Base-by-base conservation (phyloP, 30 jellyfish, hydroid and myxozoan genomes). In the Chrysaora quinquecirrha region DNA sequence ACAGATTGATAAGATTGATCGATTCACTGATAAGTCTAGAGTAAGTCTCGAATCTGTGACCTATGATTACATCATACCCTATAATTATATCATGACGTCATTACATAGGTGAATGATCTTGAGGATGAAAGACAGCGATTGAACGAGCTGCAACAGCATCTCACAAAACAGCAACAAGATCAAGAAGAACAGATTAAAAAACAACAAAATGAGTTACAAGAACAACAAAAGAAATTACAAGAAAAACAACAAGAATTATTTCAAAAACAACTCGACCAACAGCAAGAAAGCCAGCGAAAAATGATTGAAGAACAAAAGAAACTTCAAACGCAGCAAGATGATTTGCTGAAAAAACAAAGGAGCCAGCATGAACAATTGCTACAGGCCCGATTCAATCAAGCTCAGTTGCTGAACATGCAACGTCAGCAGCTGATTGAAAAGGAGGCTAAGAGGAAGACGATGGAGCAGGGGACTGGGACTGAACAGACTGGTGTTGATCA, bases 211-310 rank as follows among this genome's bases (percentile, higher is more conserved):
- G 80, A 60, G 0, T 52, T 87, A 6, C 92, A 87, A 32, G 91
- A 78, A 34, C 74, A 73, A 79, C 91, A 49, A 46, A 60, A 71
- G 23, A 88, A 62, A 30, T 35, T 91, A 32, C 91, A 84, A 58
- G 96, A 86, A 52, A 80, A 91, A 46, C 96, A 91, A 6, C 90
- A 85, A 62, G 89, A 73, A 29, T 64, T 84, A 10, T 31, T 84
- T 10, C 95, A 76, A 50, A 67, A 76, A 49, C 90, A 86, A 65
- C 43, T 86, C 3, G 96, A 86, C 34, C 89, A 86, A 31, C 89
- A 86, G 30, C 85, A 86, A 30, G 90, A 86, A 1, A 52, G 65
- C 30, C 96, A 86, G 56, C 67, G 76, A 50, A 31, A 81, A 18
- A 43, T 75, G 43, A 58, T 49, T 4, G 84, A 70, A 50, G 96